Conservation (phyloP, 2,888 invertebrate genomes). For the Artemia sinica region DNA sequence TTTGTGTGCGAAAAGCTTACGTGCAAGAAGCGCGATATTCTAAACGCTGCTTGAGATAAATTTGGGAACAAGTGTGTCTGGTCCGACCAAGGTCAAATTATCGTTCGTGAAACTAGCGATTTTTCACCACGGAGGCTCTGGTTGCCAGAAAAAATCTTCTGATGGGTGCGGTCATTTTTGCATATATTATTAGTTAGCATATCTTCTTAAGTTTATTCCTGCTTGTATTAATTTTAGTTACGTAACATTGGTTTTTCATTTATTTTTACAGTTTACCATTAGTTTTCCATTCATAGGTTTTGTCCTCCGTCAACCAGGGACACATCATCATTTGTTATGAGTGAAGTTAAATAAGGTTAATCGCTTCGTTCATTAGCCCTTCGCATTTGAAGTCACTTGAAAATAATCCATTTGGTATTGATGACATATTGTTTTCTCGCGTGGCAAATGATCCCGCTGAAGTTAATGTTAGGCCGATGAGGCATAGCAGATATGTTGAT, state of each 20-base stretch:
- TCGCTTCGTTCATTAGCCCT: slow-evolving; percentile 4
- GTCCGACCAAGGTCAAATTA: background rate
- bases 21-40: background rate
- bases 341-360: background rate
- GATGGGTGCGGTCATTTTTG: too few relatives aligned
- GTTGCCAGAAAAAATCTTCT: background rate
- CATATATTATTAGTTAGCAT: too few relatives aligned
- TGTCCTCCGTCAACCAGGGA: slow-evolving; percentile 4
- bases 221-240: too few relatives aligned
- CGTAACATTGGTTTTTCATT: background rate
- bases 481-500: too few relatives aligned
- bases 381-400: too few relatives aligned
- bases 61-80: background rate
- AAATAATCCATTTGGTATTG: too few relatives aligned
- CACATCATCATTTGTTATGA: background rate
- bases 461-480: too few relatives aligned
- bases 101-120: background rate
- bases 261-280: background rate
- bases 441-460: background rate
- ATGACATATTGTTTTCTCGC: background rate
- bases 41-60: background rate
- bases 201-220: too few relatives aligned
- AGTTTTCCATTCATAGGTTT: background rate
- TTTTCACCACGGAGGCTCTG: background rate
- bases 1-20: too few relatives aligned